Evolutionary conservation across 1,140 invertebrate species (phyloP).

Genomic region (Monochamus saltuarius): DNA sequence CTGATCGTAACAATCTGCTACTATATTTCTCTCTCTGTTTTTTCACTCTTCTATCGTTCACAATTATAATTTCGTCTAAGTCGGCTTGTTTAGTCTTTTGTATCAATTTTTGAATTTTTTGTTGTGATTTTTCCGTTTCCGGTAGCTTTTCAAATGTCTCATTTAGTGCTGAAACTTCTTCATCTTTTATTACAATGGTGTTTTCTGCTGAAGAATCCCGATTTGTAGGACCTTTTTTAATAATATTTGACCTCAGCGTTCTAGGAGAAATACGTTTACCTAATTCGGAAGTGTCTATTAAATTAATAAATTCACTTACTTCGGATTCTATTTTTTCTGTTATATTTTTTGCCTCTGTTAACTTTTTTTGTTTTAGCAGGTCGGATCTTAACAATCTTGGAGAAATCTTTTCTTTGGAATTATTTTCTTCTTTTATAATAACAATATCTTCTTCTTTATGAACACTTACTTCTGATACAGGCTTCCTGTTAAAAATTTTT

Average conservation of each 20-base stretch:
- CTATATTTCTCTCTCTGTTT: not conserved
- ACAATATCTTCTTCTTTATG: not conserved
- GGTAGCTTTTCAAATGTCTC: not conserved
- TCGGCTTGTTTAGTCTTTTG: slow-evolving; percentile 7
- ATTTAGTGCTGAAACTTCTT: not conserved
- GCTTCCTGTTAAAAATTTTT: no score
- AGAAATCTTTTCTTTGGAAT: not conserved
- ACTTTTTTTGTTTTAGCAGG: not conserved
- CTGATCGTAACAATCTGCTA: not conserved
- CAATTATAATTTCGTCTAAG: slow-evolving; percentile 3
- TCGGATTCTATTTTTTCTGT: not conserved
- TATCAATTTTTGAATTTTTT: not conserved
- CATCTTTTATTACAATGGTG: not conserved
- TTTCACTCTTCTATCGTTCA: not conserved
- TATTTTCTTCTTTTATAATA: not conserved
- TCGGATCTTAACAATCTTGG: not conserved
- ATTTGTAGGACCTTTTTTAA: no score
- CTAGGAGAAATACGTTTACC: no score
- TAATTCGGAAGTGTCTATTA: no score
- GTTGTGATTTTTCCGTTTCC: not conserved
- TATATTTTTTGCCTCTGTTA: no score
- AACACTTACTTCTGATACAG: no score
- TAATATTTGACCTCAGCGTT: no score
- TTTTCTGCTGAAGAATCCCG: no score
- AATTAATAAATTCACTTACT: not conserved